Evolutionary conservation across 2,113 vertebrate genomes (phyloP).

Genomic region (Mungos mungo): DNA sequence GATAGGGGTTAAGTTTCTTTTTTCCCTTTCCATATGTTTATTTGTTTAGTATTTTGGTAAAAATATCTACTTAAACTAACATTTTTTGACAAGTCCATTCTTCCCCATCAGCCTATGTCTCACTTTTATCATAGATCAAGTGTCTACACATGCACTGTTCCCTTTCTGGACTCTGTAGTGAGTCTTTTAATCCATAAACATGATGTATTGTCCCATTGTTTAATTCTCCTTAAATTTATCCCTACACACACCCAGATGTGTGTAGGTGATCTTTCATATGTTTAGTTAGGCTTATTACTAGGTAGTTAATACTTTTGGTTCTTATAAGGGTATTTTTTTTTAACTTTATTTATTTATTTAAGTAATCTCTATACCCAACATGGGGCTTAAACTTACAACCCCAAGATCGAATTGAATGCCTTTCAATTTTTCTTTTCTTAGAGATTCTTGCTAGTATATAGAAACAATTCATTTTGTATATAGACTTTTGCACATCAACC

Average conservation of each 20-base stretch:
- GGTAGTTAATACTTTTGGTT: not conserved
- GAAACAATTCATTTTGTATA: not conserved
- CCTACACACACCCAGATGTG: not conserved
- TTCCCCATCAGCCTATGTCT: not conserved
- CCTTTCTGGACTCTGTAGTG: not conserved
- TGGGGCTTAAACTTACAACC: not conserved
- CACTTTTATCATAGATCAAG: not conserved
- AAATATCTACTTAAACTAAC: not conserved
- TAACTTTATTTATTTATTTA: not conserved
- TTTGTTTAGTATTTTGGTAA: conserved; percentile 5
- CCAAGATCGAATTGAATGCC: not conserved
- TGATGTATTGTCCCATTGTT: not conserved
- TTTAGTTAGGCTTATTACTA: not conserved
- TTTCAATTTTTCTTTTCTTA: not conserved
- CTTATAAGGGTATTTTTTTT: not conserved
- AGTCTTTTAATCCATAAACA: not conserved
- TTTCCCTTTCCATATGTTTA: not conserved
- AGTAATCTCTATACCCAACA: not conserved
- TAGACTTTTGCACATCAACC: not conserved
- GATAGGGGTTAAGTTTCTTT: not conserved
- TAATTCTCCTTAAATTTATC: not conserved
- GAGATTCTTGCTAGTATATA: not conserved
- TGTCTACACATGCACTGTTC: not conserved
- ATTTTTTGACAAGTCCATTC: not conserved
- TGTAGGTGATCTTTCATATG: not conserved